Conservation (phyloP, 2,113 vertebrate species). For the Sylvilagus bachmani region DNA sequence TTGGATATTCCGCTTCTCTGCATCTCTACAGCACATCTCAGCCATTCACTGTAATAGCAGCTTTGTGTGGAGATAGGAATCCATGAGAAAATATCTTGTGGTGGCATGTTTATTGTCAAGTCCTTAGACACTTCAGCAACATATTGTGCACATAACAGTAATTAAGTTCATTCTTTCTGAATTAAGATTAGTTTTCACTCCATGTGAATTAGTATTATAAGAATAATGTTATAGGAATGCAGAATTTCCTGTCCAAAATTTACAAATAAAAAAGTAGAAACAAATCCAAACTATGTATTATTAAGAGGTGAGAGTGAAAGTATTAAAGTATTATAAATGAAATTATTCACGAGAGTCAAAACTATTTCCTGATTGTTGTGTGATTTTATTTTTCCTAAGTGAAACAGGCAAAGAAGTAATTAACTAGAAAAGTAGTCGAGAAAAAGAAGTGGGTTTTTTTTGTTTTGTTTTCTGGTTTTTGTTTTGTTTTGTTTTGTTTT, state of each 20-base stretch:
- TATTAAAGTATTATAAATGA: neutral
- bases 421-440: neutral
- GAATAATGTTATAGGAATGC: neutral
- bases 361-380: conserved; percentile 7
- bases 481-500: neutral
- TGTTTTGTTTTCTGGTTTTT: too few relatives aligned
- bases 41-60: neutral
- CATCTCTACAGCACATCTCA: neutral
- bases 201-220: neutral
- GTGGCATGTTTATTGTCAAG: neutral
- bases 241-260: conserved; percentile 45
- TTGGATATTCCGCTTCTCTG: neutral
- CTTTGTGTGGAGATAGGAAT: neutral
- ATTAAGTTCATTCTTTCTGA: conserved; percentile 41
- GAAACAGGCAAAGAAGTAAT: neutral
- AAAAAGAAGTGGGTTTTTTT: neutral
- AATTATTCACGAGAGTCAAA: conserved; percentile 14
- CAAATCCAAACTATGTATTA: neutral
- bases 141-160: neutral
- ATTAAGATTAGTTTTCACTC: conserved; percentile 21
- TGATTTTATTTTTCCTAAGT: conserved; percentile 48
- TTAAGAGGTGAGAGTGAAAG: neutral
- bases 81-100: neutral
- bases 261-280: conserved; percentile 8
- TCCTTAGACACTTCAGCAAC: neutral